A percentile compares a stretch with the other conserved stretches of the same genome.
These are phyloP conservation scores for Ciconia stormi DNA, from an alignment of 2,113 vertebrate species.

Conservation along the genomic window DNA sequence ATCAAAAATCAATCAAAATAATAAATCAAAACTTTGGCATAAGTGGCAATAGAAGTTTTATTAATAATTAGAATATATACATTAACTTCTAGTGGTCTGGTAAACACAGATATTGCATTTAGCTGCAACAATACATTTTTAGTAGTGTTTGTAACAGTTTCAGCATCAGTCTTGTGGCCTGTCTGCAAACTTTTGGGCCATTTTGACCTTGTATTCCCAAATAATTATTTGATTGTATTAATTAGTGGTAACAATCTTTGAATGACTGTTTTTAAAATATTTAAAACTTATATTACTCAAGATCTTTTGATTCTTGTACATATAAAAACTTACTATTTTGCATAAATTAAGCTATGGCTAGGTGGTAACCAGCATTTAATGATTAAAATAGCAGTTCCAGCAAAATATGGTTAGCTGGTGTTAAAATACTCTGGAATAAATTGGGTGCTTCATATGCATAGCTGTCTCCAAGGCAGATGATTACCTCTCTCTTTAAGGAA, in stretches of 20 bases:
- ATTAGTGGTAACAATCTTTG: background rate
- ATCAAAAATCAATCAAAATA: too few species aligned
- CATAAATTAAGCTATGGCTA: background rate
- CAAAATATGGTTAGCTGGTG: background rate
- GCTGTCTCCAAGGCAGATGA: background rate
- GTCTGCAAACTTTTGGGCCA: background rate
- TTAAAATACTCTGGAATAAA: background rate
- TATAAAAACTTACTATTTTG: background rate
- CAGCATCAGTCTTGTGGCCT: background rate
- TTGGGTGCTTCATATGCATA: background rate
- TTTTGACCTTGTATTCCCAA: background rate
- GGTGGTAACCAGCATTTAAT: background rate
- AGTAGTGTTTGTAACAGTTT: background rate
- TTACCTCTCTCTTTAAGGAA: background rate
- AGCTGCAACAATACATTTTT: background rate
- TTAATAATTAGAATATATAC: background rate
- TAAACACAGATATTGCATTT: background rate
- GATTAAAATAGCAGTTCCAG: background rate
- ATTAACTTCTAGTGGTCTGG: background rate
- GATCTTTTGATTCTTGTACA: background rate
- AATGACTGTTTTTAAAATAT: background rate
- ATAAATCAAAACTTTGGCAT: background rate
- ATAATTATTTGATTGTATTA: background rate
- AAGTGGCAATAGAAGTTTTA: background rate
- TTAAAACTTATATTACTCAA: background rate